Conservation (phyloP, 2,888 invertebrate genomes). For the Agapostemon virescens region DNA sequence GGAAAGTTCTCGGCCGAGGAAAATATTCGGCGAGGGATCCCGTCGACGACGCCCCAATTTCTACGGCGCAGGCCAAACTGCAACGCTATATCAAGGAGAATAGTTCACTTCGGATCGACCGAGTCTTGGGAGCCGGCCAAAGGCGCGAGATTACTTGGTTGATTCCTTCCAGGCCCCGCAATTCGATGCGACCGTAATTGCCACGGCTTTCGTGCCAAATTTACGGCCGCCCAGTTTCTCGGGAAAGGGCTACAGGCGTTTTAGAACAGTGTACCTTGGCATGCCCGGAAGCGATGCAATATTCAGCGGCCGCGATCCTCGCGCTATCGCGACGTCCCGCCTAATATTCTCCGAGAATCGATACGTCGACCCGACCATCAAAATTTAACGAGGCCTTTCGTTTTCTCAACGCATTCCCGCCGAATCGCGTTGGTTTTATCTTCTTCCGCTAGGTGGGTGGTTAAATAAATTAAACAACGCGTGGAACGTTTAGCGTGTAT, state of each 20-base stretch:
- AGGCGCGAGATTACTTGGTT: slow-evolving; percentile 60
- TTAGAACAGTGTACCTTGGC: slow-evolving; percentile 28
- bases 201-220: slow-evolving; percentile 53
- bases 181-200: slow-evolving; percentile 62
- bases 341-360: neutral
- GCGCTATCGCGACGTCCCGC: neutral
- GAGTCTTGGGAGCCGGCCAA: slow-evolving; percentile 56
- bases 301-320: slow-evolving; percentile 12
- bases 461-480: too few relatives aligned
- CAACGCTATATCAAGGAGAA: slow-evolving; percentile 44
- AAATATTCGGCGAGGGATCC: neutral
- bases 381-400: neutral
- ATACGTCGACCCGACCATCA: neutral
- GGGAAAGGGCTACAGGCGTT: slow-evolving; percentile 23
- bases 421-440: too few relatives aligned
- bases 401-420: neutral
- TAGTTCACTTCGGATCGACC: slow-evolving; percentile 47
- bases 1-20: neutral
- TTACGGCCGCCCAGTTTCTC: slow-evolving; percentile 31
- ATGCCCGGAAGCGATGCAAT: slow-evolving; percentile 30
- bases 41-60: slow-evolving; percentile 4
- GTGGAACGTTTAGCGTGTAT: too few relatives aligned
- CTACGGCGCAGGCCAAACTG: slow-evolving; percentile 25
- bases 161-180: slow-evolving; percentile 46
- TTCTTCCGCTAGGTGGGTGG: too few relatives aligned